These are phyloP conservation scores for Microcebus jonahi DNA, from an alignment of 2,113 vertebrate species.

Conservation along the genomic window DNA sequence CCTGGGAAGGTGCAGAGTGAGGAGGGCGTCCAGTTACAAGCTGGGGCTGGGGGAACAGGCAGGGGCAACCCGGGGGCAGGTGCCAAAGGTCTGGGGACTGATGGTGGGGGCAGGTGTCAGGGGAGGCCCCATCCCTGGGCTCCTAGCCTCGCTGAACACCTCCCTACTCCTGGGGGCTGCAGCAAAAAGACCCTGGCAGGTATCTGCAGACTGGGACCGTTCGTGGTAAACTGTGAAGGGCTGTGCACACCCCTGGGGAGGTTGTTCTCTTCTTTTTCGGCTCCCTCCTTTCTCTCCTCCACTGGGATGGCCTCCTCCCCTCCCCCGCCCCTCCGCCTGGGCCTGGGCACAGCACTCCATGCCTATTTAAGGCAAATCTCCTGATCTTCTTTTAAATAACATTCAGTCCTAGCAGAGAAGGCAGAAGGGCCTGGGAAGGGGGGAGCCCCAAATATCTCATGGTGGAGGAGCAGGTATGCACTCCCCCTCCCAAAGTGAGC, in stretches of 20 bases:
- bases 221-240: not conserved
- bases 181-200: not conserved
- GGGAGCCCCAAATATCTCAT: not conserved
- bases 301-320: conserved; percentile 11
- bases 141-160: not conserved
- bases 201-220: not conserved
- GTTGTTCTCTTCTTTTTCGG: not conserved
- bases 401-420: conserved; percentile 45
- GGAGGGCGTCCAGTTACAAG: conserved; percentile 10
- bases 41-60: not conserved
- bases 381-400: conserved; percentile 71
- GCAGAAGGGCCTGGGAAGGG: conserved; percentile 8
- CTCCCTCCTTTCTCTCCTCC: not conserved
- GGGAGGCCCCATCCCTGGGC: not conserved
- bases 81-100: not conserved
- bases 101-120: not conserved
- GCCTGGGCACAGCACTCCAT: conserved; percentile 46
- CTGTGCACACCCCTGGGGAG: not conserved
- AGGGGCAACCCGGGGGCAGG: not conserved
- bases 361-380: conserved; percentile 80
- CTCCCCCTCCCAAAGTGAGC: not conserved
- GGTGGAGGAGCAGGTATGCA: not conserved
- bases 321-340: not conserved
- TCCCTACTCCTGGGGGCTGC: not conserved
- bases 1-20: conserved; percentile 41